A percentile compares a stretch with the other conserved stretches of the same genome.
These are phyloP conservation scores for Orius insidiosus DNA, from an alignment of 1,140 invertebrate genomes.

Conservation along the genomic window DNA sequence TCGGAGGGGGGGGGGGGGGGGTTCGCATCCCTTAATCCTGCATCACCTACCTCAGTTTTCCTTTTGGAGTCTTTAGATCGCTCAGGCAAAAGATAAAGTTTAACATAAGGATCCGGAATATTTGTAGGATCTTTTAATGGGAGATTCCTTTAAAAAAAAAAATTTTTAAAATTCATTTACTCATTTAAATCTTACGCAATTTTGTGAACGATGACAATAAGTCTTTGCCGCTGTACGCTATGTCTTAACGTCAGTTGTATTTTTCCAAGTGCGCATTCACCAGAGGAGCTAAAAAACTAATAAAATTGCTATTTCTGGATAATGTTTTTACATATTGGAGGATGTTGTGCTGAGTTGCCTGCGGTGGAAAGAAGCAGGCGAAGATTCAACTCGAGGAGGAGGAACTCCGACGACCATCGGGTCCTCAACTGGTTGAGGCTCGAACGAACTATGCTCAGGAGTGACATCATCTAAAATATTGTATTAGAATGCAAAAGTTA, in stretches of 20 bases:
- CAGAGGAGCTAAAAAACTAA: slow-evolving; percentile 23
- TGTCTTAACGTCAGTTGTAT: slow-evolving; percentile 77
- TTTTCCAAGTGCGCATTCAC: slow-evolving; percentile 51
- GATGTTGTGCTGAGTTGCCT: slow-evolving; percentile 23
- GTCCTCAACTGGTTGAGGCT: slow-evolving; percentile 25
- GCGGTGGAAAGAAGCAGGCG: slow-evolving; percentile 23
- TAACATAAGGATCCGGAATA: slow-evolving; percentile 88
- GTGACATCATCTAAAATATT: slow-evolving; percentile 19
- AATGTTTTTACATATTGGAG: slow-evolving; percentile 20
- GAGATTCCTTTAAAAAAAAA: slow-evolving; percentile 48
- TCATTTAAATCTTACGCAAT: slow-evolving; percentile 52
- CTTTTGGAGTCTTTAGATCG: slow-evolving; percentile 71
- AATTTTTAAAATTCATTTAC: slow-evolving; percentile 14
- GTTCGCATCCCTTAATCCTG: no score
- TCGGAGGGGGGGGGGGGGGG: no score
- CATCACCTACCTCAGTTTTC: slow-evolving; percentile 63
- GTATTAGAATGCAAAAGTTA: no score
- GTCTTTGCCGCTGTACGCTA: slow-evolving; percentile 58
- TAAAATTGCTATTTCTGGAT: not conserved
- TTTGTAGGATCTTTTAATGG: slow-evolving; percentile 74
- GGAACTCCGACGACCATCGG: slow-evolving; percentile 19
- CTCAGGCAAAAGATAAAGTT: slow-evolving; percentile 79
- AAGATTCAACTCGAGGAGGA: slow-evolving; percentile 17
- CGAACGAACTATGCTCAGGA: slow-evolving; percentile 8
- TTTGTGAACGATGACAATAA: slow-evolving; percentile 72